phyloP scores from a whole-genome alignment of 1,140 invertebrate genomes.

The Leptopilina boulardi region DNA sequence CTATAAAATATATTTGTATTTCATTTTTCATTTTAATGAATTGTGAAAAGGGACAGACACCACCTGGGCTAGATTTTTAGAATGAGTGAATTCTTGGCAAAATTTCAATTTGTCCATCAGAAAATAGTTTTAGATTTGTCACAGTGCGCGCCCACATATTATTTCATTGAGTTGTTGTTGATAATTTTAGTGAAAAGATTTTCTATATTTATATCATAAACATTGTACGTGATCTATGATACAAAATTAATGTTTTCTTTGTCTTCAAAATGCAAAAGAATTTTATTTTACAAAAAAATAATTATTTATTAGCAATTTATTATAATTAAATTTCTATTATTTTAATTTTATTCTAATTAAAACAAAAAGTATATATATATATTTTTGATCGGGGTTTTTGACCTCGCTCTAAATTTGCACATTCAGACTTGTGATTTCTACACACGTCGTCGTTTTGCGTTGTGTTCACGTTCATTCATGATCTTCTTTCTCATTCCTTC shows the following conservation, averaged over 20 bases:
- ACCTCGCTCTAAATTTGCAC: neutral
- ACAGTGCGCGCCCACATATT: slow-evolving; percentile 30
- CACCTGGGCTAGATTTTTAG: slow-evolving; percentile 45
- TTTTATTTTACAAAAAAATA: no score
- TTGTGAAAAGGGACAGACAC: slow-evolving; percentile 40
- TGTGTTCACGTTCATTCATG: neutral
- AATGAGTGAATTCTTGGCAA: slow-evolving; percentile 47
- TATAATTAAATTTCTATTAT: no score
- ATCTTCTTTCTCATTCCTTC: neutral
- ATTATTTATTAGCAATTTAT: no score
- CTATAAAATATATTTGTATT: neutral
- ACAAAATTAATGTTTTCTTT: no score
- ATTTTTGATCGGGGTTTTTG: neutral
- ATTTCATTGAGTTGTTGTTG: slow-evolving; percentile 48
- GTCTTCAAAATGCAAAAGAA: no score
- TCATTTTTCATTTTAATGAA: slow-evolving; percentile 30
- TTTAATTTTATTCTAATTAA: no score
- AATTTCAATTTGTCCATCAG: slow-evolving; percentile 47
- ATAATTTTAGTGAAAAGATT: slow-evolving; percentile 45
- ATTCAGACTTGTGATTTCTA: neutral
- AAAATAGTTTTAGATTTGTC: slow-evolving; percentile 46
- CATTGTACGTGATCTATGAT: no score
- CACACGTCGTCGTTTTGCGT: neutral
- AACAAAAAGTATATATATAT: no score
- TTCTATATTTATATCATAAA: no score